Base-by-base conservation (phyloP, 2,888 invertebrate genomes). In the Platycnemis pennipes region DNA sequence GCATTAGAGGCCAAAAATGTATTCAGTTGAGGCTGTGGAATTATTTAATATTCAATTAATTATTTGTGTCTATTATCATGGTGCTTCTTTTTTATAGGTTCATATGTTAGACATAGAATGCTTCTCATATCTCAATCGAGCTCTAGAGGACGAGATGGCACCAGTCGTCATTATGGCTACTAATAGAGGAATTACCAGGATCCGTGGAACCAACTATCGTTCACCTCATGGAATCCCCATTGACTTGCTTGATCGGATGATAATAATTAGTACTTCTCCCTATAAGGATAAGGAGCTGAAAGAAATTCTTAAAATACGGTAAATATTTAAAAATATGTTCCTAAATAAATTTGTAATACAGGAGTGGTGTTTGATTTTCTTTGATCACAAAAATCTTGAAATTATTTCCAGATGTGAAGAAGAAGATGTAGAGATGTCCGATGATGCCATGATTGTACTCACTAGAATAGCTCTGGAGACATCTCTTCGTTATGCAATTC, bases 71-170 rank as follows among this genome's bases (percentile, higher is more conserved):
- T 42, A n/a, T 56, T 22, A 19, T 2, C n/a, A n/a, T 22, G 56
- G 19, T 56, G 1, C 88, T 42, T 94, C 94, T 63, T 87, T 56
- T 94, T 95, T 95, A 7, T 96, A 97, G 97, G 98, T 99, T 0
- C 99, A 99, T 96, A 99, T 99, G 99, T 97, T 99, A 95, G 99
- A 99, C 96, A 99, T 99, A 87, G 99, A 99, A 96, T 99, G 99
- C 96, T 99, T 99, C 97, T 99, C 99, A 0, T 99, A 98, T 96
- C 97, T 99, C 13, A 99, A 99, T 97, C 98, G 99, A 8, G 99
- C 99, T 0, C 97, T 99, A 46, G 99, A 99, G 96, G 98, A 98
- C 88, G 99, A 99, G 96, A 99, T 99, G 97, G 98, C 99, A 0
- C 99, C 99, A 0, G 98, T 99, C 0, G 98, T 99, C 0, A 99